Conservation (phyloP, 2,113 vertebrate species). For the Chlorodrepanis virens region DNA sequence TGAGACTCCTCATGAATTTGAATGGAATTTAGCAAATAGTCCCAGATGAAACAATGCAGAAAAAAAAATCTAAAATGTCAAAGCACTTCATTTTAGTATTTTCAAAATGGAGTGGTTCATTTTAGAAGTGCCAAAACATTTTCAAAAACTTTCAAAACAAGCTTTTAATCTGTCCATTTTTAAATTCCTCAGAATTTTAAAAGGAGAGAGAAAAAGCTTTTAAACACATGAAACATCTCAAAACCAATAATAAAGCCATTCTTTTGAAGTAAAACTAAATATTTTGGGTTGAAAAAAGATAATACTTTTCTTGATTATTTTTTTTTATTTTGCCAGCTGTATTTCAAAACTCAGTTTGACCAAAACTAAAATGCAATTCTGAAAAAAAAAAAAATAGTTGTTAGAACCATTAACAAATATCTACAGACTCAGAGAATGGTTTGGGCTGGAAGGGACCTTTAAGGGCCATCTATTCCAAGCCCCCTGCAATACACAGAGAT, state of each 20-base stretch:
- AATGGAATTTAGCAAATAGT: constrained; percentile 32
- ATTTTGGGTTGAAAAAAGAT: background rate
- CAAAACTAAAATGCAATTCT: background rate
- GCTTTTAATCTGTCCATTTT: constrained; percentile 7
- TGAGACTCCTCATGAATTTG: constrained; percentile 7
- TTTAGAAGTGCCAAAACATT: constrained; percentile 34
- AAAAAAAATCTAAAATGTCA: background rate
- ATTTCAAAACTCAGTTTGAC: background rate
- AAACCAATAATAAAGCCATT: background rate
- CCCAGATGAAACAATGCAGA: constrained; percentile 14
- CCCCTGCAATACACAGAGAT: background rate
- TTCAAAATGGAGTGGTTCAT: background rate
- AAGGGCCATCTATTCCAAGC: background rate
- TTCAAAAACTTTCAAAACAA: constrained; percentile 22
- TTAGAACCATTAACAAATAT: background rate
- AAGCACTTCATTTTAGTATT: constrained; percentile 5
- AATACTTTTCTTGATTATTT: background rate
- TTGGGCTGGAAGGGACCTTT: background rate
- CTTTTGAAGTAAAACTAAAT: background rate
- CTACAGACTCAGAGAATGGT: background rate
- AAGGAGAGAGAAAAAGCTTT: background rate
- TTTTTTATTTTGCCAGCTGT: background rate
- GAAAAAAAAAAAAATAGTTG: background rate
- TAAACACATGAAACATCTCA: background rate
- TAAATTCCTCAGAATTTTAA: background rate